A percentile compares a stretch with the other conserved stretches of the same genome.
Conservation (phyloP, 2,797 vertebrate species). For the Megalops cyprinoides region DNA sequence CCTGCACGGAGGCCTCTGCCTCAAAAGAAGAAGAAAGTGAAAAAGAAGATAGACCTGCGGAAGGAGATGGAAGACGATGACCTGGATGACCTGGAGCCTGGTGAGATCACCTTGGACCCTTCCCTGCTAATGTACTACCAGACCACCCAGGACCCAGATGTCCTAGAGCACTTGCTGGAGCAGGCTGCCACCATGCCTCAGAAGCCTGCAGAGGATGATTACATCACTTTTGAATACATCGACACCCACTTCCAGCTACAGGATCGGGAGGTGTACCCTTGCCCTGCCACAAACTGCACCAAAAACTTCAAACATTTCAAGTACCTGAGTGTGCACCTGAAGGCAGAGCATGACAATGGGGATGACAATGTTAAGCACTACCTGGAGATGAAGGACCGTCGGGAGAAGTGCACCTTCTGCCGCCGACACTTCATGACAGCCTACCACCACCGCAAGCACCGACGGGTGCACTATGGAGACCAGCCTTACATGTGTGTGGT, state of each 20-base stretch:
- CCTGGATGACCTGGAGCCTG: slow-evolving; percentile 67
- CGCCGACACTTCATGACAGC: slow-evolving; percentile 89
- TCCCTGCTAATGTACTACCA: slow-evolving; percentile 76
- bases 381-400: slow-evolving; percentile 89
- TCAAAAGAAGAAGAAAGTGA: slow-evolving; percentile 78
- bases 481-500: slow-evolving; percentile 88
- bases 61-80: slow-evolving; percentile 53
- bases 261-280: slow-evolving; percentile 91
- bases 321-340: slow-evolving; percentile 93
- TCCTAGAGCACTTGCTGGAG: slow-evolving; percentile 72
- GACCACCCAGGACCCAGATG: slow-evolving; percentile 73
- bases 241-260: slow-evolving; percentile 83
- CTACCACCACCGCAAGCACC: slow-evolving; percentile 89
- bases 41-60: slow-evolving; percentile 53
- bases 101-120: slow-evolving; percentile 74
- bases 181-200: slow-evolving; percentile 66
- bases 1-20: slow-evolving; percentile 68
- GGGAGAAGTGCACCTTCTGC: slow-evolving; percentile 93
- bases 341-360: slow-evolving; percentile 85
- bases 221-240: slow-evolving; percentile 90
- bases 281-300: slow-evolving; percentile 88
- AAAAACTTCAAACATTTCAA: slow-evolving; percentile 94
- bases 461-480: slow-evolving; percentile 84
- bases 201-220: slow-evolving; percentile 66
- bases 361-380: slow-evolving; percentile 95